Percentiles rank a stretch among this genome's conserved stretches.
These are phyloP conservation scores for Electrona antarctica DNA, from an alignment of 2,113 vertebrate species.

Conservation along the genomic window DNA sequence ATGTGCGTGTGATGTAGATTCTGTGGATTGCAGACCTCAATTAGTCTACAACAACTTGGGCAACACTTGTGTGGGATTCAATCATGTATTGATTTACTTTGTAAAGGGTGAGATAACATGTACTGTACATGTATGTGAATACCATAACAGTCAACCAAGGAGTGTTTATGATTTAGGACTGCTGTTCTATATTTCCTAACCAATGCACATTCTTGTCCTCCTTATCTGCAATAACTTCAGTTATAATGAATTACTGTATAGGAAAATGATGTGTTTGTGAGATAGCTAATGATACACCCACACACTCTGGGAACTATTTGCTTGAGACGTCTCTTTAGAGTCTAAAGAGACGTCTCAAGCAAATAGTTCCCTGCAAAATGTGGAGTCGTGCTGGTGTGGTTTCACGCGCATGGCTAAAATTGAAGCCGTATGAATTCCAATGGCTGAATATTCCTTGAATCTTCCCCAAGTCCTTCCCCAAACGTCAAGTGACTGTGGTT, in stretches of 20 bases:
- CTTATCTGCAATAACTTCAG: constrained; percentile 47
- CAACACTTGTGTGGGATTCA: constrained; percentile 30
- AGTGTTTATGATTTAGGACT: constrained; percentile 38
- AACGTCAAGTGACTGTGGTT: constrained; percentile 64
- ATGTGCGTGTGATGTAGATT: constrained; percentile 49
- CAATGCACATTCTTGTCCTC: not conserved
- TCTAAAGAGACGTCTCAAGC: constrained; percentile 22
- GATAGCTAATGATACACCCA: constrained; percentile 35
- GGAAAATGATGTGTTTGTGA: constrained; percentile 34
- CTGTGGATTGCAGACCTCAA: constrained; percentile 54
- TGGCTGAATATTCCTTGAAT: constrained; percentile 51
- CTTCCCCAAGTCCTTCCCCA: constrained; percentile 48
- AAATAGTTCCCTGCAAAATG: not conserved
- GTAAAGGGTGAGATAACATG: constrained; percentile 43
- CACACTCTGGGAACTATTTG: not conserved
- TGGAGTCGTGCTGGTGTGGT: constrained; percentile 41
- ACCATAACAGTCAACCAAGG: not conserved
- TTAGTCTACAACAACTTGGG: constrained; percentile 59
- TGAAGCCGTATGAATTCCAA: constrained; percentile 53
- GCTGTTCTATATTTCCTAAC: constrained; percentile 45
- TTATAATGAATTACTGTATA: constrained; percentile 39
- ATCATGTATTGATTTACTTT: constrained; percentile 23
- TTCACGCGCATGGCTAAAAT: constrained; percentile 40
- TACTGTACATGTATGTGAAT: not conserved
- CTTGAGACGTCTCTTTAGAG: not conserved